These are phyloP conservation scores for Periphyllus acericola DNA, from an alignment of 2,888 invertebrate genomes.

Conservation along the genomic window DNA sequence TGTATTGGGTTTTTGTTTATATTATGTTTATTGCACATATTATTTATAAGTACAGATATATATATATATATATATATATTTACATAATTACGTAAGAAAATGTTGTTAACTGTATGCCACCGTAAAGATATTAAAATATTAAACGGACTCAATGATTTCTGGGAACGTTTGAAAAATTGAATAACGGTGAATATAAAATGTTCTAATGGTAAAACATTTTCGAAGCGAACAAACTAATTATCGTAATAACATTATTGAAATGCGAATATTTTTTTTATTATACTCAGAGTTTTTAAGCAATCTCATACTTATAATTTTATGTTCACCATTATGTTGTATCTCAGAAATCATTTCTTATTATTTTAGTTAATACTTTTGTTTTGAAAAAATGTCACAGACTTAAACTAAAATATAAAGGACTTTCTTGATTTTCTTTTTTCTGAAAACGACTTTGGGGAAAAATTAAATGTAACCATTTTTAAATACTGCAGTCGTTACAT, in stretches of 20 bases:
- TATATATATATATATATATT: background rate
- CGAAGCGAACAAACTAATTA: background rate
- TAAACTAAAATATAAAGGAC: background rate
- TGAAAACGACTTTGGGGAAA: background rate
- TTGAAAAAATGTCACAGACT: conserved; percentile 12
- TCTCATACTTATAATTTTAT: background rate
- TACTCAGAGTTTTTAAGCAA: background rate
- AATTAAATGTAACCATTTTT: background rate
- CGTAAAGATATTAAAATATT: background rate
- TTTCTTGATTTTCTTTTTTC: background rate
- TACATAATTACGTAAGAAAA: background rate
- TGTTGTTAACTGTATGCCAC: background rate
- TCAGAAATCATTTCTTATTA: background rate
- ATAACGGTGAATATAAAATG: background rate
- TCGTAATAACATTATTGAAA: background rate
- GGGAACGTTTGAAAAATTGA: background rate
- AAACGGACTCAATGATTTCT: conserved; percentile 1
- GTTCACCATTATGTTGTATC: background rate
- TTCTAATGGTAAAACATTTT: background rate
- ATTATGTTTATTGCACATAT: conserved; percentile 50
- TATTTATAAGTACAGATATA: conserved; percentile 23
- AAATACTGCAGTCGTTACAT: background rate
- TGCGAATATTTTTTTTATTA: background rate
- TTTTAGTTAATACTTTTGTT: conserved; percentile 19
- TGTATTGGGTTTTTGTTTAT: conserved; percentile 45